Percentiles rank a stretch among this genome's conserved stretches.
These are phyloP conservation scores for Ostrea denselamellosa DNA, from an alignment of 1,140 invertebrate genomes.

Conservation along the genomic window DNA sequence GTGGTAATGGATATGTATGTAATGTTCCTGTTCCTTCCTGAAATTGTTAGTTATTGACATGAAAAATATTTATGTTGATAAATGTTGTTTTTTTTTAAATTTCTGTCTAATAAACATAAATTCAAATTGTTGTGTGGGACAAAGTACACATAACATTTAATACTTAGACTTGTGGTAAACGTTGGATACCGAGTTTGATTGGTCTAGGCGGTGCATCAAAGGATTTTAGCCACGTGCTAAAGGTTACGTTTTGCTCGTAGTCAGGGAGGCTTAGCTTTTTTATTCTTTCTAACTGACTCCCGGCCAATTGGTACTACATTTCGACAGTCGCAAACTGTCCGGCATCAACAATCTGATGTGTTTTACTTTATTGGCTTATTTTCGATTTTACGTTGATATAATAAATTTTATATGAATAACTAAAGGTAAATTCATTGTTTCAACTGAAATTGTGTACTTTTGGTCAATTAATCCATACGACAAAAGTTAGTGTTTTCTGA, in stretches of 20 bases:
- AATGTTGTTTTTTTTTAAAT: conserved; percentile 19
- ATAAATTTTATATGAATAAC: background rate
- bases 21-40: conserved; percentile 16
- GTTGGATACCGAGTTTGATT: background rate
- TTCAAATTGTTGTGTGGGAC: background rate
- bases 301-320: conserved; percentile 26
- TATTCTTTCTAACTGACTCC: conserved; percentile 18
- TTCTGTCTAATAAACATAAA: conserved; percentile 18
- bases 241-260: conserved; percentile 11
- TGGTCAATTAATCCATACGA: background rate
- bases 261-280: background rate
- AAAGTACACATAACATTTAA: conserved; percentile 32
- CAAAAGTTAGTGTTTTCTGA: background rate
- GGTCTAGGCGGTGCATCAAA: background rate
- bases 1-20: conserved; percentile 13
- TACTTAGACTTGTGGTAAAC: background rate
- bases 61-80: background rate
- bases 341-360: background rate
- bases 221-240: background rate
- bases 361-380: background rate
- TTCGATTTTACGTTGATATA: background rate
- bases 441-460: background rate
- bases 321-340: conserved; percentile 5
- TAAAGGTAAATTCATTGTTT: background rate
- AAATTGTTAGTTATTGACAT: conserved; percentile 10